These are phyloP conservation scores for Amblyornis subalaris DNA, from an alignment of 2,113 vertebrate species.

Conservation along the genomic window DNA sequence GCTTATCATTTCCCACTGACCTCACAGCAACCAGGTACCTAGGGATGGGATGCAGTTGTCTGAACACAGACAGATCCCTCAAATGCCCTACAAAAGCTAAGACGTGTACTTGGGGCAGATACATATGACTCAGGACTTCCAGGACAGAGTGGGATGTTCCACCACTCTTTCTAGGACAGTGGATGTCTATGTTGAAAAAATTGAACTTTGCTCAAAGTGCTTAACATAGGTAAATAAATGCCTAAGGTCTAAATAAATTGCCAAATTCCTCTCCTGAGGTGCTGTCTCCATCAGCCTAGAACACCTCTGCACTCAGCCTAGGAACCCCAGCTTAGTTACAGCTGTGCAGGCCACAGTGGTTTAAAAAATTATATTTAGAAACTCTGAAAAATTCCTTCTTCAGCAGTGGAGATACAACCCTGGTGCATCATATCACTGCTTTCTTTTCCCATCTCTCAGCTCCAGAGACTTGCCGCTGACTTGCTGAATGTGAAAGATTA, in stretches of 20 bases:
- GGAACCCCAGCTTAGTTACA: background rate
- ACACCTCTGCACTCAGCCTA: background rate
- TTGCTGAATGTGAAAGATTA: background rate
- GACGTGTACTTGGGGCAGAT: background rate
- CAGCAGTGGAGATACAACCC: background rate
- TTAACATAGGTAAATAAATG: background rate
- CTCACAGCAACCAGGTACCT: background rate
- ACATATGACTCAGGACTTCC: fast-evolving
- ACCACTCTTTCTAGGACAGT: background rate
- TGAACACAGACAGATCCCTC: background rate
- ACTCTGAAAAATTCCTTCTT: background rate
- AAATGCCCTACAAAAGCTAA: background rate
- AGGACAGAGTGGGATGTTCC: background rate
- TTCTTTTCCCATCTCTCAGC: background rate
- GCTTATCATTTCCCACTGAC: background rate
- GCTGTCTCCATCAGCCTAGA: background rate
- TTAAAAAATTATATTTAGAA: background rate
- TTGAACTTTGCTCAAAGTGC: background rate
- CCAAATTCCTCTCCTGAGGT: background rate
- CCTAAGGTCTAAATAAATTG: background rate
- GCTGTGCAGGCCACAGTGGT: background rate
- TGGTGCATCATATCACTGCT: background rate
- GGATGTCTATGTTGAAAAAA: background rate
- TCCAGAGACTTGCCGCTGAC: background rate
- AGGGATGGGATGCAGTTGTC: background rate